Evolutionary conservation across 2,888 invertebrate genomes (phyloP).

Genomic region (Dichetophora obliterata): DNA sequence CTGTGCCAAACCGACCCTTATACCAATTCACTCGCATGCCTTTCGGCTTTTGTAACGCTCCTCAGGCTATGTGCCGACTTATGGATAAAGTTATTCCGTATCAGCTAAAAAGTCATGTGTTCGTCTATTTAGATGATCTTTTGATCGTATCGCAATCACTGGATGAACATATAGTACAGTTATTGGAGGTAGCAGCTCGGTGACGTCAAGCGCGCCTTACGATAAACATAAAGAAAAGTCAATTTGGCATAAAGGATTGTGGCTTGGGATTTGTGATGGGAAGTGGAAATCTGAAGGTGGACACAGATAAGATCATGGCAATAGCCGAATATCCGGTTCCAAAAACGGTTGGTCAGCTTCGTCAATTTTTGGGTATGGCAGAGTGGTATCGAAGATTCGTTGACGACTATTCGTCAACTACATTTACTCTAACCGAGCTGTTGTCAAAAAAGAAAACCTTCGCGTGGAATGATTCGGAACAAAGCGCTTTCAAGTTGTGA

Average conservation of each 20-base stretch:
- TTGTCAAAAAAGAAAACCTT: no score
- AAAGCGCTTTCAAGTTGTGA: no score
- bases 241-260: background rate
- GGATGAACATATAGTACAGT: background rate
- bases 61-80: no score
- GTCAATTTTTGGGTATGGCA: slow-evolving; percentile 22
- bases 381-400: slow-evolving; percentile 31
- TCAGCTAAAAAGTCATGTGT: no score
- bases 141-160: slow-evolving; percentile 2
- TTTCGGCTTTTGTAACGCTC: no score
- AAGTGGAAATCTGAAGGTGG: slow-evolving; percentile 1
- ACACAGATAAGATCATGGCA: no score
- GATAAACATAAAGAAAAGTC: no score
- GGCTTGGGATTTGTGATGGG: slow-evolving; percentile 22
- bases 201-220: background rate
- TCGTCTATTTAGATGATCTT: slow-evolving; percentile 9
- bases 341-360: slow-evolving; percentile 28
- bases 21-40: no score
- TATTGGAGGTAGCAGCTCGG: slow-evolving; percentile 13
- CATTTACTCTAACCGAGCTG: slow-evolving; percentile 12
- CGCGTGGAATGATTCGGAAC: no score
- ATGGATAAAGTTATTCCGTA: no score
- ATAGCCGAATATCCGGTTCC: slow-evolving; percentile 23
- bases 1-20: no score
- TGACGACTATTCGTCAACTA: slow-evolving; percentile 2